Evolutionary conservation across 92 coral and sea anemone genomes (phyloP).

Genomic region (Paramuricea clavata): DNA sequence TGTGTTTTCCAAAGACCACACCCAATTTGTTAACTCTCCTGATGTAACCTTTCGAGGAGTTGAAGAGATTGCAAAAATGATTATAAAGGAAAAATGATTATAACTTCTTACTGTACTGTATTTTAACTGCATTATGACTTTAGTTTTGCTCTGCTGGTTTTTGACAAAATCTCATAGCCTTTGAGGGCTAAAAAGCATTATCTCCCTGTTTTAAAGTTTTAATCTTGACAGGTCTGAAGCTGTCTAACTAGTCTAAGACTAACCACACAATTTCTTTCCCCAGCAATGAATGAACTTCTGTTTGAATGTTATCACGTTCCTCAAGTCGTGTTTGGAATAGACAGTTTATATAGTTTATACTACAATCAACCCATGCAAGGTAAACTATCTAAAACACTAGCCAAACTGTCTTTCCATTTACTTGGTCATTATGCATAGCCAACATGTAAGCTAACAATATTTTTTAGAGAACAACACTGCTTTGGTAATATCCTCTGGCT

Average conservation of each 20-base stretch:
- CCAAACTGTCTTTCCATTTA: neutral
- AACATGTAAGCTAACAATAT: neutral
- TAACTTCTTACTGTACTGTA: no score
- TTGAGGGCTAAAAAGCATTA: no score
- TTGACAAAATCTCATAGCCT: no score
- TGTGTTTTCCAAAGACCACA: no score
- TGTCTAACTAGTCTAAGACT: neutral
- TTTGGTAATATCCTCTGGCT: slow-evolving; percentile 91
- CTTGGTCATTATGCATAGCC: neutral
- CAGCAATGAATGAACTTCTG: slow-evolving; percentile 96
- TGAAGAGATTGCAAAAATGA: no score
- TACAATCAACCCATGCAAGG: slow-evolving; percentile 76
- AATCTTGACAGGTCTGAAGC: no score
- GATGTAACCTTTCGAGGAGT: no score
- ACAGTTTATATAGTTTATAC: slow-evolving; percentile 92
- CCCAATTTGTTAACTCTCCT: no score
- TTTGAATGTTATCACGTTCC: slow-evolving; percentile 99
- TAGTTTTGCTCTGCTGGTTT: no score
- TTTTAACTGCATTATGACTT: no score
- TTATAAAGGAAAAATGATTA: no score
- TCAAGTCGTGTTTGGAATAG: slow-evolving; percentile 91
- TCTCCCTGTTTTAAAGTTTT: no score
- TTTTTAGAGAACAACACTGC: slow-evolving; percentile 68
- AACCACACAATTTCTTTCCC: slow-evolving; percentile 10
- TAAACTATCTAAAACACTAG: slow-evolving; percentile 9